Evolutionary conservation across 2,888 invertebrate genomes (phyloP).

Genomic region (Bugula neritina): DNA sequence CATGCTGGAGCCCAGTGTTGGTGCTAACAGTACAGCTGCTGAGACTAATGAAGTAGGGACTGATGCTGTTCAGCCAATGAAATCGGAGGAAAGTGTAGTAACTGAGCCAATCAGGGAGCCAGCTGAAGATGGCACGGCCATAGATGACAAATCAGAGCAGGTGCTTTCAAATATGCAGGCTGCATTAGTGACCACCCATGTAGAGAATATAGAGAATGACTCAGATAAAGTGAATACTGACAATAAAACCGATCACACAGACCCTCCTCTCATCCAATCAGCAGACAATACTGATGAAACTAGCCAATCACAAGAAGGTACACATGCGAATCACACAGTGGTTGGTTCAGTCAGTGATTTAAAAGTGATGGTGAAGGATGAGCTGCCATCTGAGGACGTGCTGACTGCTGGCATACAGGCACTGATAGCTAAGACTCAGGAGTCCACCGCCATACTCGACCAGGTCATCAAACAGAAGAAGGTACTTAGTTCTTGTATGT

Average conservation of each 20-base stretch:
- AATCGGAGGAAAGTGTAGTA: neutral
- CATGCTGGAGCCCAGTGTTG: too few species aligned
- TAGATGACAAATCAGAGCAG: neutral
- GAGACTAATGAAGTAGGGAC: neutral
- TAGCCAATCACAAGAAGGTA: neutral
- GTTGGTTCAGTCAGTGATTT: conserved; percentile 8
- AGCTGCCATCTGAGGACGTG: conserved; percentile 15
- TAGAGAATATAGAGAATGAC: neutral
- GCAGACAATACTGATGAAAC: neutral
- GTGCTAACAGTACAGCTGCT: neutral
- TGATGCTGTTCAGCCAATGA: neutral
- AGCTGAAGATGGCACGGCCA: neutral
- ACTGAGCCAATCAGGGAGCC: neutral
- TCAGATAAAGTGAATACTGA: too few species aligned
- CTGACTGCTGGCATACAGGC: conserved; percentile 14
- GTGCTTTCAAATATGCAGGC: neutral
- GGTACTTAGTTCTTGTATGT: too few species aligned
- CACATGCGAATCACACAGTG: neutral
- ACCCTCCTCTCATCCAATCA: neutral
- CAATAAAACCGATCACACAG: too few species aligned
- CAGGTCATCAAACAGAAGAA: conserved; percentile 23
- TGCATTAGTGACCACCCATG: neutral
- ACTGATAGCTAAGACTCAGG: conserved; percentile 4
- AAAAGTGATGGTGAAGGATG: conserved; percentile 1
- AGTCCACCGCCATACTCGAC: neutral